Evolutionary conservation across 2,113 vertebrate species (phyloP).

Genomic region (Malurus cyaneus): DNA sequence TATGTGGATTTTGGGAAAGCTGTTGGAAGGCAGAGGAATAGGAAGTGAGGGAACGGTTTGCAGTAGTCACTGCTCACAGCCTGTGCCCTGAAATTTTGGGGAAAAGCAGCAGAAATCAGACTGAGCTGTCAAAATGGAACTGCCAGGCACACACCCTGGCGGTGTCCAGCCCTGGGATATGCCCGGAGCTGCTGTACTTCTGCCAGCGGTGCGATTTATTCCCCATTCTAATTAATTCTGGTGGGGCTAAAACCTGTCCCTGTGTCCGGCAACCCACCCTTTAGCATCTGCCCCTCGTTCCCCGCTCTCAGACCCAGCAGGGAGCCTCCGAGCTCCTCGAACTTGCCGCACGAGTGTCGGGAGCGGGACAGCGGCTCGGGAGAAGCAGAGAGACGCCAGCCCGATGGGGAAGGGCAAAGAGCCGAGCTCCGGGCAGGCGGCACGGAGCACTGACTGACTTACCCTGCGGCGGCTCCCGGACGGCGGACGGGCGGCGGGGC

Average conservation of each 20-base stretch:
- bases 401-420: background rate
- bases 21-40: background rate
- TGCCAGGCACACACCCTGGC: background rate
- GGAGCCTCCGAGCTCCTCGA: background rate
- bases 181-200: background rate
- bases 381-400: background rate
- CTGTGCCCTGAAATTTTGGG: background rate
- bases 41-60: fast-evolving
- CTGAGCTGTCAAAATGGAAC: background rate
- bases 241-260: background rate
- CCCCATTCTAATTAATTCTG: background rate
- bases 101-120: background rate
- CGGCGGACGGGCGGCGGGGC: background rate
- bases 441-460: background rate
- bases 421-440: background rate
- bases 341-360: background rate
- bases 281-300: background rate
- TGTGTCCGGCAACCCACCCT: background rate
- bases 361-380: background rate
- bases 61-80: background rate
- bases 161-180: fast-evolving
- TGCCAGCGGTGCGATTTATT: background rate
- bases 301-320: background rate
- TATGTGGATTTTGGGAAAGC: background rate
- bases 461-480: background rate